A percentile compares a stretch with the other conserved stretches of the same genome.
Conservation (phyloP, 2,113 vertebrate species). For the Otolemur garnettii region DNA sequence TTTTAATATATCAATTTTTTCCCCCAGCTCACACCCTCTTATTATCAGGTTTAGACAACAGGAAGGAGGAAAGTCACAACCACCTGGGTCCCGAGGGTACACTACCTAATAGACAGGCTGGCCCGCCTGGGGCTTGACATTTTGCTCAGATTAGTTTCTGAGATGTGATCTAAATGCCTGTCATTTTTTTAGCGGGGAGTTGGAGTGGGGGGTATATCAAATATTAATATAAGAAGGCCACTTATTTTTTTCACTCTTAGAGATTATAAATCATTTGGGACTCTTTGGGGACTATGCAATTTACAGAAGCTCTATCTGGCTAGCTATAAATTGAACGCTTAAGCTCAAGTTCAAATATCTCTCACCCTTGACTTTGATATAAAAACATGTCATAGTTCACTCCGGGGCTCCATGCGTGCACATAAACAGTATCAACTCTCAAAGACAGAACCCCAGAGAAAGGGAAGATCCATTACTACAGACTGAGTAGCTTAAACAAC, state of each 20-base stretch:
- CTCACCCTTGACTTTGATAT: constrained; percentile 12
- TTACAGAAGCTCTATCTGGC: not conserved
- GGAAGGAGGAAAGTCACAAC: not conserved
- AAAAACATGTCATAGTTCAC: not conserved
- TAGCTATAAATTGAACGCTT: not conserved
- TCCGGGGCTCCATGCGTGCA: not conserved
- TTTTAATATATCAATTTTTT: not conserved
- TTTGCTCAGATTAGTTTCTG: not conserved
- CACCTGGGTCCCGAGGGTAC: too few species aligned
- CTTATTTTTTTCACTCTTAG: not conserved
- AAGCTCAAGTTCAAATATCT: constrained; percentile 35
- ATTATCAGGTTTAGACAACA: not conserved
- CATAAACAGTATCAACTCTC: not conserved
- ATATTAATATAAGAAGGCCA: not conserved
- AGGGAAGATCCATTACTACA: not conserved
- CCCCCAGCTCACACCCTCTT: accelerated
- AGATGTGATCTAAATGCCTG: not conserved
- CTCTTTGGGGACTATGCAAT: not conserved
- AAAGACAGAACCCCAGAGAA: not conserved
- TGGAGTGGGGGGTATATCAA: not conserved
- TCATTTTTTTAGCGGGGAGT: not conserved
- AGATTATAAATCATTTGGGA: not conserved
- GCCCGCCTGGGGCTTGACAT: not conserved
- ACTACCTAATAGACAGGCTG: not conserved
- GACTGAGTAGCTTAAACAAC: accelerated